Conservation (phyloP, 2,797 vertebrate species). For the Prionace glauca region DNA sequence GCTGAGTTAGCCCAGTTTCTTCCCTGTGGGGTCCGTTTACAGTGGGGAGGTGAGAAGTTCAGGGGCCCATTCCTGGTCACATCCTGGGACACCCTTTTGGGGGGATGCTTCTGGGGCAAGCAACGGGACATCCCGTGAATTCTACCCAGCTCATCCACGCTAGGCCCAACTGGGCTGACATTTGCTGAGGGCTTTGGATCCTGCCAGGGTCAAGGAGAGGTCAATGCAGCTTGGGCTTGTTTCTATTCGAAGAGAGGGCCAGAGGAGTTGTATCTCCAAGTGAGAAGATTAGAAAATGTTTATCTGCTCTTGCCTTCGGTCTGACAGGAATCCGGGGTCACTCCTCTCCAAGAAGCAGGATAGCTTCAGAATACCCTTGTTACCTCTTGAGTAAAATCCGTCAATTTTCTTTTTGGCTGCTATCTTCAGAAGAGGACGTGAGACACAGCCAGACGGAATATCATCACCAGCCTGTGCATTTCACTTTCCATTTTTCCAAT, state of each 20-base stretch:
- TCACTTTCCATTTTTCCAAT: neutral
- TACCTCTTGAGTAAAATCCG: neutral
- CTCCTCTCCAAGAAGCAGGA: neutral
- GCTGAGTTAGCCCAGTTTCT: neutral
- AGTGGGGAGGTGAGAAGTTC: neutral
- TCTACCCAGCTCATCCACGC: neutral
- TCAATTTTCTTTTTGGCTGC: neutral
- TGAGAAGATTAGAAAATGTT: neutral
- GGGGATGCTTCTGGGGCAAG: neutral
- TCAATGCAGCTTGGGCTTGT: neutral
- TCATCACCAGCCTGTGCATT: neutral
- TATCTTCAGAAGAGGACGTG: neutral
- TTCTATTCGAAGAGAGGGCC: neutral
- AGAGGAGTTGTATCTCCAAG: neutral
- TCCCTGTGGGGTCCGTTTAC: no score
- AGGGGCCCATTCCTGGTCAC: neutral
- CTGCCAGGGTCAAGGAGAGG: neutral
- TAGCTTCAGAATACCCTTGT: neutral
- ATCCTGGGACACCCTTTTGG: neutral
- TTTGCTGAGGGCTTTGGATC: neutral
- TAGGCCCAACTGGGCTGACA: neutral
- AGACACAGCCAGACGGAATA: neutral
- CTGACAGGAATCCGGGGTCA: neutral
- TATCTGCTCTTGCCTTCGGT: neutral
- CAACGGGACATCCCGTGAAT: no score